Conservation (phyloP, 1,140 invertebrate genomes). For the Achatina immaculata region DNA sequence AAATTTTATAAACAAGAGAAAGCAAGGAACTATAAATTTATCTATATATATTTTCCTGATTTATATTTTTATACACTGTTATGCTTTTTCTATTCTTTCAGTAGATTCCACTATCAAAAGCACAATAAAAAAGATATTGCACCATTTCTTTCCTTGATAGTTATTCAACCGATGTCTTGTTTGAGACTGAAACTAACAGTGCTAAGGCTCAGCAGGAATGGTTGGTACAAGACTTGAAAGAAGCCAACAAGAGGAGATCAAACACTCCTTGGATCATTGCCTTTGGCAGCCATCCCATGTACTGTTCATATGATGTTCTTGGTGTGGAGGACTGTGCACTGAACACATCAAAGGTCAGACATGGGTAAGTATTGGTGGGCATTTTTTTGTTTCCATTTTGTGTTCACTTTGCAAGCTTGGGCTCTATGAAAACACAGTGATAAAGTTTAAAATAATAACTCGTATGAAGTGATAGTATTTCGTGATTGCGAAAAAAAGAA, state of each 20-base stretch:
- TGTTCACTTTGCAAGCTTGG: too few species aligned
- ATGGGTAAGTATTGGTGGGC: slow-evolving; percentile 49
- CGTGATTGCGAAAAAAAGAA: too few species aligned
- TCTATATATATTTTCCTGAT: too few species aligned
- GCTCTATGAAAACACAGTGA: too few species aligned
- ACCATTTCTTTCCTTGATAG: slow-evolving; percentile 49
- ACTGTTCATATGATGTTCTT: slow-evolving; percentile 87
- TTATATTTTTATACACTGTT: too few species aligned
- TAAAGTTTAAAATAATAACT: too few species aligned
- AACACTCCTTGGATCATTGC: slow-evolving; percentile 92
- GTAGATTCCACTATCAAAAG: too few species aligned
- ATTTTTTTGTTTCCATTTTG: slow-evolving; percentile 3
- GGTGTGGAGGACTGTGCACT: slow-evolving; percentile 85
- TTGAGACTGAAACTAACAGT: slow-evolving; percentile 40
- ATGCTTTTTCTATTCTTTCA: too few species aligned
- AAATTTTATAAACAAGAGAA: too few species aligned
- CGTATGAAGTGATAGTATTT: too few species aligned
- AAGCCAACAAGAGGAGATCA: slow-evolving; percentile 77
- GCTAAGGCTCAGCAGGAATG: slow-evolving; percentile 49
- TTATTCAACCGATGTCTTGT: slow-evolving; percentile 66
- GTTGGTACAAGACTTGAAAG: slow-evolving; percentile 57
- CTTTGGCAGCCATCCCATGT: slow-evolving; percentile 95
- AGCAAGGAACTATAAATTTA: too few species aligned
- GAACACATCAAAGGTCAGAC: slow-evolving; percentile 53
- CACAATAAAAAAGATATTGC: too few species aligned